Evolutionary conservation across 2,888 invertebrate genomes (phyloP).

Genomic region (Periphyllus acericola): DNA sequence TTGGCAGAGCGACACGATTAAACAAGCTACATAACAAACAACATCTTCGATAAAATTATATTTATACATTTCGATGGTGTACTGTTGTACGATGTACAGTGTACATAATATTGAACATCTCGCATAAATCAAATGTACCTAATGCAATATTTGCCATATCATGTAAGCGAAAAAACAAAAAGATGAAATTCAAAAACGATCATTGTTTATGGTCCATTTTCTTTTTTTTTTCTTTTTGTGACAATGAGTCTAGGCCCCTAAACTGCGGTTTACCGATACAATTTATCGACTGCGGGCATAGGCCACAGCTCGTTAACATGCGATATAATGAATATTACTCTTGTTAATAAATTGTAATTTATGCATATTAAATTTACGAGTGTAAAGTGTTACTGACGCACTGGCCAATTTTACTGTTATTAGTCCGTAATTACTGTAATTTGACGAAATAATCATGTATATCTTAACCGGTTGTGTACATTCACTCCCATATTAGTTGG

Average conservation of each 20-base stretch:
- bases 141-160: no score
- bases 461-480: not conserved
- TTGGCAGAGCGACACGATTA: no score
- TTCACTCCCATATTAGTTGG: not conserved
- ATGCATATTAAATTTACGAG: not conserved
- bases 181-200: not conserved
- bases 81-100: no score
- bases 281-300: not conserved
- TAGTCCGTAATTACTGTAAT: slow-evolving; percentile 20
- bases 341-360: slow-evolving; percentile 1
- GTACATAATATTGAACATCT: no score
- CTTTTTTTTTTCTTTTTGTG: not conserved
- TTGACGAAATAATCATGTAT: slow-evolving; percentile 19
- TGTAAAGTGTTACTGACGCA: slow-evolving; percentile 4
- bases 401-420: not conserved
- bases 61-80: no score
- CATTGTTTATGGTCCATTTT: not conserved
- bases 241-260: no score
- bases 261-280: not conserved
- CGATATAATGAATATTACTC: not conserved
- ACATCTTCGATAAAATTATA: no score
- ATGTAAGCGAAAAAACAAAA: no score
- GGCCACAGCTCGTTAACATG: not conserved
- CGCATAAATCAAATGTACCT: no score
- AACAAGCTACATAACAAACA: no score